A percentile compares a stretch with the other conserved stretches of the same genome.
These are phyloP conservation scores for Melanotaenia pygmaea DNA, from an alignment of 2,797 vertebrate genomes.

Conservation along the genomic window DNA sequence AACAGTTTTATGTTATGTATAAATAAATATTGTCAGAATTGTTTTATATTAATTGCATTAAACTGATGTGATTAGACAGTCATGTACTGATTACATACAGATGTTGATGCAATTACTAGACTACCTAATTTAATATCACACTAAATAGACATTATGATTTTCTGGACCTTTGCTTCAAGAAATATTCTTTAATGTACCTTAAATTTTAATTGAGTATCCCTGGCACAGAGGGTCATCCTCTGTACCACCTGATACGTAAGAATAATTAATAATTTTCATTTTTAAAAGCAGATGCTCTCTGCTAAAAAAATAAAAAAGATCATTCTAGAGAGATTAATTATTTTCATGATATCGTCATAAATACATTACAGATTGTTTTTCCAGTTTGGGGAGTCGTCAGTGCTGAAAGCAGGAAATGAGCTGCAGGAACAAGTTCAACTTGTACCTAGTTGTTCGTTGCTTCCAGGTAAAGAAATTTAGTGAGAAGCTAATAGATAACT, in stretches of 20 bases:
- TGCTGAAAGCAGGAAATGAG: conserved; percentile 1
- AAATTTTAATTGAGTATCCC: not conserved
- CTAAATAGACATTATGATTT: too few relatives aligned
- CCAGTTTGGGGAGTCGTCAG: not conserved
- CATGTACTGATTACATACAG: not conserved
- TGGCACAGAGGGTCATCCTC: not conserved
- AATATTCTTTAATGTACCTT: not conserved
- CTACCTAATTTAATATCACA: not conserved
- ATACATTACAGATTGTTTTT: not conserved
- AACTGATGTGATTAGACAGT: too few relatives aligned
- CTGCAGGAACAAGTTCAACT: not conserved
- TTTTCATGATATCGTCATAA: not conserved
- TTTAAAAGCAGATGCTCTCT: not conserved
- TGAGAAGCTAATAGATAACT: not conserved
- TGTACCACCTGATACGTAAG: not conserved
- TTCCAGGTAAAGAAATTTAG: not conserved
- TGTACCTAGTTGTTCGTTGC: not conserved
- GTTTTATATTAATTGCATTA: too few relatives aligned
- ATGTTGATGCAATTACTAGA: not conserved
- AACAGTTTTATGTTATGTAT: too few relatives aligned
- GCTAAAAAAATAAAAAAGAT: not conserved
- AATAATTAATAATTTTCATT: not conserved
- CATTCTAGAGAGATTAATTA: not conserved
- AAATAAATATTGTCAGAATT: too few relatives aligned
- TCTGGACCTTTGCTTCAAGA: not conserved